A percentile compares a stretch with the other conserved stretches of the same genome.
These are phyloP conservation scores for Chrysolina haemoptera DNA, from an alignment of 2,888 invertebrate genomes.

Conservation along the genomic window DNA sequence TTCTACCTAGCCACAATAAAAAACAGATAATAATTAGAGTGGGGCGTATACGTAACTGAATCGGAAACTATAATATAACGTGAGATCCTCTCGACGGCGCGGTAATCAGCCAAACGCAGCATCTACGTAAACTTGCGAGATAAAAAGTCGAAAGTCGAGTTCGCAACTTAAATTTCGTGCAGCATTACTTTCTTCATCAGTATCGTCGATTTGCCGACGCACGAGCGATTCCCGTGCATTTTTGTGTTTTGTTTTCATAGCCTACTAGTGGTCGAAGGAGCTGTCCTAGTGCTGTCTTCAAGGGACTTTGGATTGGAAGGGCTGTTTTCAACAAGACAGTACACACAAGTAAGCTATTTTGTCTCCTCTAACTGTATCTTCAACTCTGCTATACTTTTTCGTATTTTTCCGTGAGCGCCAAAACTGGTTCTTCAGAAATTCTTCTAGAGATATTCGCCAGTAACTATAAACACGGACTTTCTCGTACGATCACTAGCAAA, in stretches of 20 bases:
- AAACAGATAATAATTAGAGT: constrained; percentile 42
- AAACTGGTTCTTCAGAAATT: constrained; percentile 14
- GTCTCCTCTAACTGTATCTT: not conserved
- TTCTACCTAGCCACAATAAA: constrained; percentile 30
- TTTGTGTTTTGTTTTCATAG: constrained; percentile 10
- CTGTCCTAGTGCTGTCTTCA: not conserved
- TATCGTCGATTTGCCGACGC: not conserved
- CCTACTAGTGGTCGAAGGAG: not conserved
- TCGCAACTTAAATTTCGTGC: constrained; percentile 25
- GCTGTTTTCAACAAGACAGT: constrained; percentile 28
- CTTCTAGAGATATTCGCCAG: constrained; percentile 15
- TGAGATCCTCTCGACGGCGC: constrained; percentile 34
- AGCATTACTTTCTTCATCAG: constrained; percentile 11
- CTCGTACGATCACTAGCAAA: constrained; percentile 1
- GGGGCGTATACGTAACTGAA: constrained; percentile 53
- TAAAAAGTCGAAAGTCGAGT: constrained; percentile 32
- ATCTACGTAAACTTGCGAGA: constrained; percentile 43
- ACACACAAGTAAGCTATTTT: constrained; percentile 26
- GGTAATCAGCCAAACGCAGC: constrained; percentile 45
- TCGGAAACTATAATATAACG: constrained; percentile 52
- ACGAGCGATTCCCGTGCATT: not conserved
- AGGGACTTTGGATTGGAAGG: constrained; percentile 23
- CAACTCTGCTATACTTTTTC: not conserved
- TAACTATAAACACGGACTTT: not conserved
- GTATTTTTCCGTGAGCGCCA: not conserved